Evolutionary conservation across 2,113 vertebrate genomes (phyloP).

Genomic region (Pygoscelis adeliae): DNA sequence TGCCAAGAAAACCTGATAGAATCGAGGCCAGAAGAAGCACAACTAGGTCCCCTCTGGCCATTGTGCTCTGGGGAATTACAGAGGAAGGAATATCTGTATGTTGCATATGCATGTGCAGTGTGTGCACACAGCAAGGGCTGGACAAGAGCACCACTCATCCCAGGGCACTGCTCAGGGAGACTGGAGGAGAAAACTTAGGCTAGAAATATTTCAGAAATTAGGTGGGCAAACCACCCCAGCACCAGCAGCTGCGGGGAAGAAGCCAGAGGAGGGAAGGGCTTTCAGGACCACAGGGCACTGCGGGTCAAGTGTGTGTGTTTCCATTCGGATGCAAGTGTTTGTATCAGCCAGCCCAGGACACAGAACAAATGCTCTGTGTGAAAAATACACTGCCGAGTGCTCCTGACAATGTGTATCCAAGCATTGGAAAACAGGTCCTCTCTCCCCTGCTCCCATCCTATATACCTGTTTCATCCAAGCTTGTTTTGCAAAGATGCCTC

Average conservation of each 20-base stretch:
- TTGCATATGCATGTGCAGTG: not conserved
- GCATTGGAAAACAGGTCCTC: not conserved
- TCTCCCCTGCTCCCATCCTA: not conserved
- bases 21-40: not conserved
- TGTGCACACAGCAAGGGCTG: not conserved
- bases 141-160: not conserved
- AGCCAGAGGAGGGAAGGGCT: not conserved
- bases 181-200: not conserved
- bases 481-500: not conserved
- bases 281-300: not conserved
- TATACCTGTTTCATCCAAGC: not conserved
- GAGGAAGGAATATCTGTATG: not conserved
- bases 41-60: not conserved
- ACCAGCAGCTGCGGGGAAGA: not conserved
- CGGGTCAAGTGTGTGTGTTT: not conserved
- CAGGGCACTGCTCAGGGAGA: not conserved
- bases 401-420: fast-evolving
- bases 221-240: not conserved
- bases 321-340: not conserved
- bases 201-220: not conserved
- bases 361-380: not conserved
- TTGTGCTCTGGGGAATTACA: not conserved
- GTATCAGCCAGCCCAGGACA: not conserved
- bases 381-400: not conserved
- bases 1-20: not conserved